These are phyloP conservation scores for Cydia splendana DNA, from an alignment of 1,140 invertebrate genomes.

Conservation along the genomic window DNA sequence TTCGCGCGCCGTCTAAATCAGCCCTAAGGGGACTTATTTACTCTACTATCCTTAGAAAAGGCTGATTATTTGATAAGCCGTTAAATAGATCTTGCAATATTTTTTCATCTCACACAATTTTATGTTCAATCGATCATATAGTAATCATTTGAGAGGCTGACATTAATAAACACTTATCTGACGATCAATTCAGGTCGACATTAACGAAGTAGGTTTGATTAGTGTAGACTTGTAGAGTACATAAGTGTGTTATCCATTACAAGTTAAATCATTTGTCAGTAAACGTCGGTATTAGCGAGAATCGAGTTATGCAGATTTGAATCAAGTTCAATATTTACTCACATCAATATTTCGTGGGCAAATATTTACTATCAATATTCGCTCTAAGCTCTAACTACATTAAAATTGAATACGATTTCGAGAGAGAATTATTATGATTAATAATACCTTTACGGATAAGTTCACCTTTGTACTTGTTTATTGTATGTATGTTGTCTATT, in stretches of 20 bases:
- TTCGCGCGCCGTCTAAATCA: no score
- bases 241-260: neutral
- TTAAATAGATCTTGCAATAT: no score
- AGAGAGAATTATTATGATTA: neutral
- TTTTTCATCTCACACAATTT: no score
- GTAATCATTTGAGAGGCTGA: no score
- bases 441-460: no score
- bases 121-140: no score
- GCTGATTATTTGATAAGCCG: no score
- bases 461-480: no score
- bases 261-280: neutral
- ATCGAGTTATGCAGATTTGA: neutral
- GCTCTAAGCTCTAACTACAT: neutral
- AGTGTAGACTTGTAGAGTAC: neutral
- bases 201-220: neutral
- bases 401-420: neutral
- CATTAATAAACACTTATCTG: no score
- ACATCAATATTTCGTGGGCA: neutral
- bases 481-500: no score
- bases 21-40: no score
- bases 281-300: neutral
- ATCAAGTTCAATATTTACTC: conserved; percentile 14
- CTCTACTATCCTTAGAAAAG: no score
- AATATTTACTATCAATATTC: neutral
- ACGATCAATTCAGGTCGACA: neutral